phyloP scores from a whole-genome alignment of 2,888 invertebrate species.

The Amiota minor region DNA sequence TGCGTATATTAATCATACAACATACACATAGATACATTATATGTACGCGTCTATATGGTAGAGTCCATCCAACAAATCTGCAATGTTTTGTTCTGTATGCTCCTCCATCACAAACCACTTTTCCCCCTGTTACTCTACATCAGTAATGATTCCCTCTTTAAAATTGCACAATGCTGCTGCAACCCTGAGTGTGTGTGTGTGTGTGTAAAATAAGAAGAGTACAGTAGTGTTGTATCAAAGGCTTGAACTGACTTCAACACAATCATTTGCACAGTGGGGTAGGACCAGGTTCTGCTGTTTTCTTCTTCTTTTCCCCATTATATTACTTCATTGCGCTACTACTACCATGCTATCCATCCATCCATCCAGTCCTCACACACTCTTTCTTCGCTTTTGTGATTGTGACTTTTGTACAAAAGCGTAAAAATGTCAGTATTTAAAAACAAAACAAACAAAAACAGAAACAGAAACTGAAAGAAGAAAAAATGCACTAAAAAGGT shows the following conservation, averaged over 20 bases:
- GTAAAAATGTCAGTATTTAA: not conserved
- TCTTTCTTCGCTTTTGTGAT: too few species aligned
- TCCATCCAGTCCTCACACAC: too few species aligned
- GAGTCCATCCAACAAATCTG: too few species aligned
- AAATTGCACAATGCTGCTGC: not conserved
- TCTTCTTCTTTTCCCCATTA: not conserved
- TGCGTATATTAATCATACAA: constrained; percentile 49
- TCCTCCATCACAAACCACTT: too few species aligned
- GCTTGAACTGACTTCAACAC: not conserved
- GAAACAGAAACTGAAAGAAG: not conserved
- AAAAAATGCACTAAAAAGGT: constrained; percentile 9
- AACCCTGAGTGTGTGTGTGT: not conserved
- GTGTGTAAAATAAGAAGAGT: not conserved
- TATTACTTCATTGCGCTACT: not conserved
- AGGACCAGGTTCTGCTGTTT: not conserved
- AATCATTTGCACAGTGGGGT: constrained; percentile 13
- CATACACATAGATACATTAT: constrained; percentile 1
- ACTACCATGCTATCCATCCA: not conserved
- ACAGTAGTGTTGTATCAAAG: not conserved
- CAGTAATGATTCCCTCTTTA: not conserved
- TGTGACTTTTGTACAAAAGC: not conserved
- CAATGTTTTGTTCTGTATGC: too few species aligned
- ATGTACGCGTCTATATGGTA: not conserved
- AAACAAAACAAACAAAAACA: not conserved
- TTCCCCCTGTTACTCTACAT: too few species aligned